Base-by-base conservation (phyloP, 2,888 invertebrate species). In the Ormyrus pomaceus region DNA sequence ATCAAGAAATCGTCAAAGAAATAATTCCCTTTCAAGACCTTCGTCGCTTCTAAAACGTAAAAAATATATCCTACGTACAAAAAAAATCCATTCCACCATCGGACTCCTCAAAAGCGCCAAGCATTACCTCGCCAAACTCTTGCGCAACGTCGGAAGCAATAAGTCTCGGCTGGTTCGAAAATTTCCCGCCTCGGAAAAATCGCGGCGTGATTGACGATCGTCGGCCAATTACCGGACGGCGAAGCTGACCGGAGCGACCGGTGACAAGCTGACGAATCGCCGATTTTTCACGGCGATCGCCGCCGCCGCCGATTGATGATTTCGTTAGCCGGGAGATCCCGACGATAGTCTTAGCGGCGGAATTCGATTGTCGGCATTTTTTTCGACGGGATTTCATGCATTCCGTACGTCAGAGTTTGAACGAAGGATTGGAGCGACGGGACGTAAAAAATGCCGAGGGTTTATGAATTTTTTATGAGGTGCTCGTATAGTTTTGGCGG, bases 221-320 rank as follows among this genome's bases (percentile, higher is more conserved):
- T 0, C 13, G 19, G 19, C 19, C 19, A 13, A 68, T 68, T 55
- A 68, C 46, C 45, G 45, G 46, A 66, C 34, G 11, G n/a, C 5
- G 13, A 0, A 9, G 11, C 46, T 46, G 46, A 45, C 34, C 19
- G 8, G 4, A n/a, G 6, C 46, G 46, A 48, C 45, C 55, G 68
- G 6, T 69, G 69, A 69, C 69, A 56, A 69, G 11, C 46, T 56
- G 69, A 69, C 69, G 46, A 56, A 56, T 55, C 50, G 48, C 50
- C 64, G 64, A 50, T 64, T 64, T 64, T 48, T 64, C 64, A 50
- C n/a, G 19, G 8, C 19, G 19, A 19, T 19, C 19, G 19, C 19
- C 19, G 19, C 19, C 1, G 19, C 19, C 19, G 11, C 58, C n/a
- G 13, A n/a, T 11, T 62, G 62, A 34, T 19, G 62, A 62, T 7